Evolutionary conservation across 2,113 vertebrate species (phyloP).

Genomic region (Pterocles orientalis): DNA sequence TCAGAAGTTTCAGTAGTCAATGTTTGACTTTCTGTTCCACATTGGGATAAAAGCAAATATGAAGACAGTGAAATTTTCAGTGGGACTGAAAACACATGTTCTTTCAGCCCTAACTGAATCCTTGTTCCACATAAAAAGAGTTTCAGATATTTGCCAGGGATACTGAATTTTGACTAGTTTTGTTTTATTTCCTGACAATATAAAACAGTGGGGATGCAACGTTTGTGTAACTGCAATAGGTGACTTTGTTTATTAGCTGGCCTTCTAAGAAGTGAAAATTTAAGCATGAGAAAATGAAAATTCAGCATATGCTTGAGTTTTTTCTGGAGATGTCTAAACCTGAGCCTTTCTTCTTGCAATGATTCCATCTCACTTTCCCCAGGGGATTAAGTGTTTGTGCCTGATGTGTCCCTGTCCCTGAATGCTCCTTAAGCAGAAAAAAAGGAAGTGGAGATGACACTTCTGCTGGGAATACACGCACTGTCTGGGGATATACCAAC

Average conservation of each 20-base stretch:
- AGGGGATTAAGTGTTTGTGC: background rate
- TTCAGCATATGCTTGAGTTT: background rate
- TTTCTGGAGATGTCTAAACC: background rate
- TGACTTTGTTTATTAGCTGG: constrained; percentile 20
- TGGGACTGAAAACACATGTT: constrained; percentile 61
- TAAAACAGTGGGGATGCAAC: background rate
- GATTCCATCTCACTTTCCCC: background rate
- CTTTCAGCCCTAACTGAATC: constrained; percentile 8
- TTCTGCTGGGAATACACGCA: background rate
- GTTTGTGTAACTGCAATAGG: background rate
- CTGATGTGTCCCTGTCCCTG: background rate
- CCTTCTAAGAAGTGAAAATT: constrained; percentile 16
- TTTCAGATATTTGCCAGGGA: constrained; percentile 40
- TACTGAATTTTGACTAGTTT: constrained; percentile 10
- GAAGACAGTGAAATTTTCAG: constrained; percentile 59
- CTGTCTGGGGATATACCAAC: background rate
- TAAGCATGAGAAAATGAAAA: constrained; percentile 16
- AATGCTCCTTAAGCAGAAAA: background rate
- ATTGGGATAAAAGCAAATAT: constrained; percentile 56
- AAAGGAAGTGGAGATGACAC: background rate
- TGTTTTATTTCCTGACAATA: background rate
- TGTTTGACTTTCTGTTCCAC: constrained; percentile 43
- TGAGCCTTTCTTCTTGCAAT: background rate
- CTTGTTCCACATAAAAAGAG: constrained; percentile 35
- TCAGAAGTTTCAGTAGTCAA: constrained; percentile 44